Evolutionary conservation across 2,888 invertebrate species (phyloP).

Genomic region (Hirudinaria manillensis): DNA sequence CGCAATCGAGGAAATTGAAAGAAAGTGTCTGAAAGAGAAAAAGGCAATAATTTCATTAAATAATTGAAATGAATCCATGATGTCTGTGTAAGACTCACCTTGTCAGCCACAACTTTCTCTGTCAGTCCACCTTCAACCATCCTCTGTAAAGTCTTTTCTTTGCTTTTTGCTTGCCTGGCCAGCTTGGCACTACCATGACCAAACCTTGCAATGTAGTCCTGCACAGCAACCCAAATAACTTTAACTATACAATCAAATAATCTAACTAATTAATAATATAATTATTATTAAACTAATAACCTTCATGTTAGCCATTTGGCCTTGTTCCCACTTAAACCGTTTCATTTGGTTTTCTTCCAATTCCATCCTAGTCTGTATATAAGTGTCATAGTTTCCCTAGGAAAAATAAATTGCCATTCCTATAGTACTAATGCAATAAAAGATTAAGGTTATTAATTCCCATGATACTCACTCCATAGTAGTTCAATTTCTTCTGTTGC

Average conservation of each 20-base stretch:
- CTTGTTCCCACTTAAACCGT: conserved; percentile 99
- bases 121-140: conserved; percentile 98
- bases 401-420: background rate
- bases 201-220: conserved; percentile 96
- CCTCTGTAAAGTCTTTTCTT: conserved; percentile 96
- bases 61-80: background rate
- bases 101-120: conserved; percentile 83
- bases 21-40: conserved; percentile 49
- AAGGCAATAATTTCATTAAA: background rate
- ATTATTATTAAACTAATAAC: conserved; percentile 53
- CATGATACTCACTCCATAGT: conserved; percentile 69
- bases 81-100: too few relatives aligned
- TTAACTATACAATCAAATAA: background rate
- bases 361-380: conserved; percentile 85
- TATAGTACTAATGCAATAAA: background rate
- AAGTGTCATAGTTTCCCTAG: conserved; percentile 87
- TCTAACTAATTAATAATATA: background rate
- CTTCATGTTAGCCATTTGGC: conserved; percentile 98
- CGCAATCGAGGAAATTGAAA: conserved; percentile 92
- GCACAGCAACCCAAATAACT: conserved; percentile 34
- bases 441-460: background rate
- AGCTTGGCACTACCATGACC: conserved; percentile 98
- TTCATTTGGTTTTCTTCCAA: conserved; percentile 96
- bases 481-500: conserved; percentile 83
- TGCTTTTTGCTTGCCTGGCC: conserved; percentile 96